Evolutionary conservation across 2,888 invertebrate genomes (phyloP), one percentile per base, ranked within the genome.

Genomic region (Agriopis marginaria): DNA sequence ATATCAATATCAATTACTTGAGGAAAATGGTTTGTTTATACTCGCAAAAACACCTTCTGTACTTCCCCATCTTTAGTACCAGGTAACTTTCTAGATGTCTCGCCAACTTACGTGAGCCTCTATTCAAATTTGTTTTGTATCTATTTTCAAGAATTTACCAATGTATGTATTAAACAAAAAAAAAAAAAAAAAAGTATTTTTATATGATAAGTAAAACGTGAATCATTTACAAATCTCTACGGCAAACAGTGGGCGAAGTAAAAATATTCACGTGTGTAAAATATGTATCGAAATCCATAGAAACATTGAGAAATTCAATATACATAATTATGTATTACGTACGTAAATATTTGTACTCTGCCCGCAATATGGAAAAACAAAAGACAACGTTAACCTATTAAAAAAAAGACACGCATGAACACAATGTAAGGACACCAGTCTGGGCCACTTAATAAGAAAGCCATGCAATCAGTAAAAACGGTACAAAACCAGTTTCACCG

Each of bases 401-500:
- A 12, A 2, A 7, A 11, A 7, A 0, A 39, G 12, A 39, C 1
- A 39, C 17, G 11, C 7, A 44, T 9, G 14, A 49, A 49, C n/a
- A 60, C 39, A 59, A 49, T 61, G 39, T 47, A 47, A 60, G 42
- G 50, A 54, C 32, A 23, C 42, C 44, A 58, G 23, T 51, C 45
- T 9, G 42, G 17, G 12, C 47, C n/a, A 63, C 39, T 53, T 56
- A 51, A 17, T 56, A 45, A 60, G 65, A 61, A 62, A 55, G 68
- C 55, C 40, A n/a, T 32, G 45, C 44, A 49, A 59, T 47, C 44
- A 14, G 44, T 42, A 53, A 70, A 73, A 75, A 74, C 74, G 72
- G 73, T 72, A 73, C 54, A 55, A 71, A 77, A 77, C 75, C 65
- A 69, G 75, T 77, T 75, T 55, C 61, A 23, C 39, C 56, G 66